Evolutionary conservation across 2,888 invertebrate genomes (phyloP).

Genomic region (Timema podura): DNA sequence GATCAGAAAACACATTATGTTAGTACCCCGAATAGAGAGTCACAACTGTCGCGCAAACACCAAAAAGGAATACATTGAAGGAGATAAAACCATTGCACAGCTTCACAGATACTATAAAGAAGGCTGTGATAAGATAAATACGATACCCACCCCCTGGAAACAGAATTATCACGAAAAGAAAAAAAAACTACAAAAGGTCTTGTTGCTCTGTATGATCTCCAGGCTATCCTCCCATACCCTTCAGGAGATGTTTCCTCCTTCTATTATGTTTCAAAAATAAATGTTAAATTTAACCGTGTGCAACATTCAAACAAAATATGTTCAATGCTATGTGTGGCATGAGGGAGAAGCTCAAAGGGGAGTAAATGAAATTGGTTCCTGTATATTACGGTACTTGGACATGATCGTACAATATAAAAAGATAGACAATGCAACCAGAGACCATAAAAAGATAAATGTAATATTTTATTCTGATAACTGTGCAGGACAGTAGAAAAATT

Average conservation of each 20-base stretch:
- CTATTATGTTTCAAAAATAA: conserved; percentile 17
- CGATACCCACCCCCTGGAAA: conserved; percentile 1
- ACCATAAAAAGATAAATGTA: conserved; percentile 6
- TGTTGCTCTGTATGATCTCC: conserved; percentile 19
- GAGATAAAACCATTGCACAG: too few species aligned
- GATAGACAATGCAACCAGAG: conserved; percentile 3
- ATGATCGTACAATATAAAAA: not conserved
- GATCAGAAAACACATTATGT: too few species aligned
- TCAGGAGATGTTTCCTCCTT: conserved; percentile 14
- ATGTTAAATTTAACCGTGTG: conserved; percentile 13
- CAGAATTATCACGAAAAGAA: conserved; percentile 11
- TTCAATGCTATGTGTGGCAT: conserved; percentile 15
- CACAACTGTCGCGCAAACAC: too few species aligned
- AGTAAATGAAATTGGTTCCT: conserved; percentile 35
- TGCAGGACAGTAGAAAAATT: conserved; percentile 36
- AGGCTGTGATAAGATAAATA: too few species aligned
- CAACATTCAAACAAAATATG: not conserved
- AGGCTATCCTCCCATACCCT: conserved; percentile 15
- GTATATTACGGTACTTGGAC: conserved; percentile 30
- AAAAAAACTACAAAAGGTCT: conserved; percentile 5
- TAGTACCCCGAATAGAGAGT: too few species aligned
- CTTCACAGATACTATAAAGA: too few species aligned
- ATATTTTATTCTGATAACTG: conserved; percentile 38
- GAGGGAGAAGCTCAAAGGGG: conserved; percentile 30
- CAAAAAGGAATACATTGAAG: too few species aligned